These are phyloP conservation scores for Brachylomia viminalis DNA, from an alignment of 2,888 invertebrate species.

Conservation along the genomic window DNA sequence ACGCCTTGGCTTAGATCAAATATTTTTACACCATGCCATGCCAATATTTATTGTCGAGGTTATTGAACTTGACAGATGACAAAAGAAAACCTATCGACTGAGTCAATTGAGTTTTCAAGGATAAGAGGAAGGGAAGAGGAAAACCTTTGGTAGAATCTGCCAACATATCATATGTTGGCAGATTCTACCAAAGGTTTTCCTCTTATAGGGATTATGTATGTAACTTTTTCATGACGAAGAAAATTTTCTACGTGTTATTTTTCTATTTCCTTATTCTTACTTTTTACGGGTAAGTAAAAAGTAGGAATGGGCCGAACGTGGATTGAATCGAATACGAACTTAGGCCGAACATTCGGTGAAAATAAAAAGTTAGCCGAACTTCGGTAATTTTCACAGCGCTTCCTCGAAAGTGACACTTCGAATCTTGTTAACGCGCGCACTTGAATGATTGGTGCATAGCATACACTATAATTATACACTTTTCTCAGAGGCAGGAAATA, in stretches of 20 bases:
- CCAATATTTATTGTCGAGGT: conserved; percentile 25
- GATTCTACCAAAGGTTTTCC: background rate
- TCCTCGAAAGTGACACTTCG: background rate
- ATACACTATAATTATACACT: no score
- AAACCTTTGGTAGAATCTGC: no score
- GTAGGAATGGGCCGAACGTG: background rate
- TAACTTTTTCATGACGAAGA: background rate
- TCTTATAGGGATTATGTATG: background rate
- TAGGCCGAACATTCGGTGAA: background rate
- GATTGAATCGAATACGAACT: background rate
- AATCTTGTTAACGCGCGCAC: no score
- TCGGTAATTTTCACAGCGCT: background rate
- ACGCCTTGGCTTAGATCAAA: conserved; percentile 29
- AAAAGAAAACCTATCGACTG: conserved; percentile 4
- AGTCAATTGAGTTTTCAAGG: conserved; percentile 8
- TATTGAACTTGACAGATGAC: conserved; percentile 28
- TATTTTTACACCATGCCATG: conserved; percentile 10
- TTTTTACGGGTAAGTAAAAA: background rate
- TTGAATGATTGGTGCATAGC: background rate
- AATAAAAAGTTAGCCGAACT: background rate
- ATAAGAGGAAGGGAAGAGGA: no score
- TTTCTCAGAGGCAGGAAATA: background rate
- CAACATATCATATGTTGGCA: background rate
- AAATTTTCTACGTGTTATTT: background rate
- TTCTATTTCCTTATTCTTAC: background rate